phyloP scores from a whole-genome alignment of 2,797 vertebrate genomes.

The Anniella stebbinsi region DNA sequence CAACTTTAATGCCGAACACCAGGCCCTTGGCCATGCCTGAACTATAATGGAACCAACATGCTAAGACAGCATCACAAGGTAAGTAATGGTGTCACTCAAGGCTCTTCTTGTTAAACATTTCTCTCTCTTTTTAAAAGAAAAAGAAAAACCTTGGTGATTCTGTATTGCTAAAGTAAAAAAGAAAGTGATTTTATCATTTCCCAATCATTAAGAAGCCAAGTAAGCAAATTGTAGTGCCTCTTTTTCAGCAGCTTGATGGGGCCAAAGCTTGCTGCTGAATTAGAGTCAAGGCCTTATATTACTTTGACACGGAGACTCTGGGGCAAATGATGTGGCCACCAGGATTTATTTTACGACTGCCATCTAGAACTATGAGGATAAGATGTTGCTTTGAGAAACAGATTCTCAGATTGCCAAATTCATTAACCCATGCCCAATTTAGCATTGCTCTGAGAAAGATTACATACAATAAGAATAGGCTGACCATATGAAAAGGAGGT shows the following conservation, averaged over 20 bases:
- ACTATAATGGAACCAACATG: conserved; percentile 50
- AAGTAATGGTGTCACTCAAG: conserved; percentile 41
- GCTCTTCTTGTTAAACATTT: conserved; percentile 24
- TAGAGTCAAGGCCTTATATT: background rate
- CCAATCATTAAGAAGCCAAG: background rate
- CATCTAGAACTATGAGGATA: background rate
- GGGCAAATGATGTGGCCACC: background rate
- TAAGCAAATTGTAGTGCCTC: background rate
- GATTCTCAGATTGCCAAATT: background rate
- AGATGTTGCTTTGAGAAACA: background rate
- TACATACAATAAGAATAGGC: too few species aligned
- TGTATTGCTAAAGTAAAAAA: background rate
- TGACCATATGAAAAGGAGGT: too few species aligned
- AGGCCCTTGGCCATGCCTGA: conserved; percentile 54
- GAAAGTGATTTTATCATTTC: background rate
- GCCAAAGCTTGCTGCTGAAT: background rate
- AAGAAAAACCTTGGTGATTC: background rate
- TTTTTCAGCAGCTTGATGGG: background rate
- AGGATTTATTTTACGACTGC: background rate
- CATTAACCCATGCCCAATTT: background rate
- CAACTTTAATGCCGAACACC: conserved; percentile 60
- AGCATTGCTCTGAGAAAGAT: background rate
- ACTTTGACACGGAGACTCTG: background rate
- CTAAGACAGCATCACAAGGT: background rate
- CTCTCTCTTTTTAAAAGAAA: background rate